phyloP scores from a whole-genome alignment of 2,797 vertebrate genomes.

The Chloroceryle inda region DNA sequence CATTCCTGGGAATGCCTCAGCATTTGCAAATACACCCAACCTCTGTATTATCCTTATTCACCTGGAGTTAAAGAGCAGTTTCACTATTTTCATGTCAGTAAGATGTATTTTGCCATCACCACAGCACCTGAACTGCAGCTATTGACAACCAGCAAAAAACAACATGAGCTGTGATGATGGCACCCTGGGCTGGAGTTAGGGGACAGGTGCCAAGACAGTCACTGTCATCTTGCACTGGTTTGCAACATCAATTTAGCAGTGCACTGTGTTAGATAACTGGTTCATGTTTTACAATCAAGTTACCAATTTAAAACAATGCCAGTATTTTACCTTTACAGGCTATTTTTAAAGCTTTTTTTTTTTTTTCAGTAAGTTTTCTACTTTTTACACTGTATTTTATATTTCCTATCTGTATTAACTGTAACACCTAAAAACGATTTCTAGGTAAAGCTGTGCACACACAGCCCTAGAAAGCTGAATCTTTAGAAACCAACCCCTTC shows the following conservation, averaged over 20 bases:
- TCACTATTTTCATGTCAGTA: not conserved
- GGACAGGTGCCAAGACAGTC: not conserved
- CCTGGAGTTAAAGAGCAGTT: not conserved
- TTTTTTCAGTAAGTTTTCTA: not conserved
- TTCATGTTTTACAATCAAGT: not conserved
- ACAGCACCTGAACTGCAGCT: conserved; percentile 7
- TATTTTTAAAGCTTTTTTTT: not conserved
- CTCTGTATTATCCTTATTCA: not conserved
- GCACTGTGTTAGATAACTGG: not conserved
- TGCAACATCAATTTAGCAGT: not conserved
- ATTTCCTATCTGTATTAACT: not conserved
- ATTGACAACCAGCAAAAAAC: not conserved
- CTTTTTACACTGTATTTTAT: not conserved
- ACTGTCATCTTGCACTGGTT: not conserved
- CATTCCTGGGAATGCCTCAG: not conserved
- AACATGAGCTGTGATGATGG: not conserved
- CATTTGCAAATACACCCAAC: not conserved
- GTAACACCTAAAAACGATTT: not conserved
- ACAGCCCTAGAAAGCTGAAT: not conserved
- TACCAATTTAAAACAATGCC: not conserved
- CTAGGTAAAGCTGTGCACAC: not conserved
- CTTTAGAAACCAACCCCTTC: not conserved
- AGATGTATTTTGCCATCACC: not conserved
- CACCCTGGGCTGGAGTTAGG: not conserved
- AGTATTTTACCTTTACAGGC: not conserved